Conservation (phyloP, 2,797 vertebrate species). For the Geotrypetes seraphini region DNA sequence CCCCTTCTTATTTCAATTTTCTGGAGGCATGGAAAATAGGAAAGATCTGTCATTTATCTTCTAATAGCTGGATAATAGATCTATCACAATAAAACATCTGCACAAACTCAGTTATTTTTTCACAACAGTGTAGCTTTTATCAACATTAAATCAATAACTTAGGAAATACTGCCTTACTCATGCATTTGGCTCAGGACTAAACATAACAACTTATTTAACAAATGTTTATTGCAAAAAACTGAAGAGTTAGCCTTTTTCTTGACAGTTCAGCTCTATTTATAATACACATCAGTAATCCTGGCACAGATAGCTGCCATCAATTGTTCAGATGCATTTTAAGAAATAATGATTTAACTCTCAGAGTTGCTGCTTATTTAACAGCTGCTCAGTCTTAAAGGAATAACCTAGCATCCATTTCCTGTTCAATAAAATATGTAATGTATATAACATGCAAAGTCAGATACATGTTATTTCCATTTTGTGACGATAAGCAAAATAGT, state of each 20-base stretch:
- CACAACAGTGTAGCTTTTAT: slow-evolving; percentile 38
- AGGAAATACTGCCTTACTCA: slow-evolving; percentile 35
- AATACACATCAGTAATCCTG: slow-evolving; percentile 13
- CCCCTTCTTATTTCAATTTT: slow-evolving; percentile 94
- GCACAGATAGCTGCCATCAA: slow-evolving; percentile 8
- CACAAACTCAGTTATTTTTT: slow-evolving; percentile 67
- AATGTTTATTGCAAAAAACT: slow-evolving; percentile 1
- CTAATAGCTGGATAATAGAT: slow-evolving; percentile 99
- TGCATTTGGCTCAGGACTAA: slow-evolving; percentile 28
- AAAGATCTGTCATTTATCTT: slow-evolving; percentile 98
- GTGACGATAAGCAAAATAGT: too few relatives aligned
- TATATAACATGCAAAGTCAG: too few relatives aligned
- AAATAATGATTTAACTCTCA: not conserved
- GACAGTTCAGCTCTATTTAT: not conserved
- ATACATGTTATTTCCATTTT: too few relatives aligned
- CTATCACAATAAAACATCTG: slow-evolving; percentile 95
- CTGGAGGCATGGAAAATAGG: slow-evolving; percentile 69
- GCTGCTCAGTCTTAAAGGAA: not conserved
- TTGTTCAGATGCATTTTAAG: slow-evolving; percentile 18
- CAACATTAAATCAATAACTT: slow-evolving; percentile 57
- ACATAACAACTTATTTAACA: slow-evolving; percentile 20
- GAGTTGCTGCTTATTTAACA: slow-evolving; percentile 1
- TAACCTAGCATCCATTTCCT: not conserved
- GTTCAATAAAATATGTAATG: slow-evolving; percentile 1
- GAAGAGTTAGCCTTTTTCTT: not conserved